phyloP scores from a whole-genome alignment of 2,888 invertebrate species.

The Polydrusus tereticollis region DNA sequence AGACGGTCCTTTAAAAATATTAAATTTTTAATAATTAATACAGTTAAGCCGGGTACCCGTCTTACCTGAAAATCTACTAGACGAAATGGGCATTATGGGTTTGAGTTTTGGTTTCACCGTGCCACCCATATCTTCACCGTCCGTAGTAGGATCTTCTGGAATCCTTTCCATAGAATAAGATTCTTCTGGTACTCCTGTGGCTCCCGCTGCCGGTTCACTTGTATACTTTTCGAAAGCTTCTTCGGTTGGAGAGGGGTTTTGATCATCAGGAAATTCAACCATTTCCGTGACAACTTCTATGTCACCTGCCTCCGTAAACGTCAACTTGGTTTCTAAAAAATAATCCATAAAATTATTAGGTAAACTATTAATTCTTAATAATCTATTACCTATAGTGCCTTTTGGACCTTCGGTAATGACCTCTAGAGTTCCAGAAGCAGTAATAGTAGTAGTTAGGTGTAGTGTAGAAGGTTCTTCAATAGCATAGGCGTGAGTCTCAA shows the following conservation, averaged over 20 bases:
- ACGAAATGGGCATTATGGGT: constrained; percentile 17
- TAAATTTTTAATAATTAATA: background rate
- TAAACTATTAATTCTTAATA: background rate
- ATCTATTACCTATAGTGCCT: constrained; percentile 57
- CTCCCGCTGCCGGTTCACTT: constrained; percentile 6
- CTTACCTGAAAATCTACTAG: constrained; percentile 40
- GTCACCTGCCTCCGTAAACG: constrained; percentile 61
- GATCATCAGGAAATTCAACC: constrained; percentile 21
- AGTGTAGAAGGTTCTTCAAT: constrained; percentile 58
- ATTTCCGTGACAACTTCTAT: constrained; percentile 59
- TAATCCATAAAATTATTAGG: background rate
- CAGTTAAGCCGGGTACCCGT: too few relatives aligned
- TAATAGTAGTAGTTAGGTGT: constrained; percentile 62
- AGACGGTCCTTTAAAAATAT: constrained; percentile 29
- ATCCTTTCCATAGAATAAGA: constrained; percentile 7
- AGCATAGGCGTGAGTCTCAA: constrained; percentile 54
- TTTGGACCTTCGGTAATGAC: constrained; percentile 64
- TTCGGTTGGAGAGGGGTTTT: background rate
- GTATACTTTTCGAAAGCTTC: constrained; percentile 24
- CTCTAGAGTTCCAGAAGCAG: constrained; percentile 63
- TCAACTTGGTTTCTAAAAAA: constrained; percentile 60
- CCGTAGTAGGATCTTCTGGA: background rate
- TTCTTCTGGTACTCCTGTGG: constrained; percentile 4
- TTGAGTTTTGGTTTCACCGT: background rate
- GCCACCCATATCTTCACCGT: background rate